Conservation (phyloP, 2,113 vertebrate species). For the Elachura formosa region DNA sequence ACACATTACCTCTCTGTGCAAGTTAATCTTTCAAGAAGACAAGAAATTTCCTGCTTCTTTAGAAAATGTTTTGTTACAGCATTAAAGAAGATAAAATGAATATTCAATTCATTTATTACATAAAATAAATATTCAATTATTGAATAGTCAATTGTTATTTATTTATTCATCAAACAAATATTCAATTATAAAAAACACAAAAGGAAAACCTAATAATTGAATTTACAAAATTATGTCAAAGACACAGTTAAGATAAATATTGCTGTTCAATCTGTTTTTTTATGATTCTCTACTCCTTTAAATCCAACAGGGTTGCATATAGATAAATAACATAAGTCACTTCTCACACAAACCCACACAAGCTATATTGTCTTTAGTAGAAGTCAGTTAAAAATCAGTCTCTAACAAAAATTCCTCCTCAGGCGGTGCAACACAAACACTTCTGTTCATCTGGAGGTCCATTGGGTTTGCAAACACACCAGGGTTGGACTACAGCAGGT, state of each 20-base stretch:
- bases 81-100: background rate
- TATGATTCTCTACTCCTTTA: background rate
- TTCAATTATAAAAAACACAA: background rate
- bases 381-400: background rate
- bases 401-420: background rate
- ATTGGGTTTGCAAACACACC: background rate
- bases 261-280: background rate
- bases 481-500: accelerated
- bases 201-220: background rate
- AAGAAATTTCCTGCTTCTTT: background rate
- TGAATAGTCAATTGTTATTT: too few species aligned
- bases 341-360: accelerated
- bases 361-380: background rate
- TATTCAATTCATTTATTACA: too few species aligned
- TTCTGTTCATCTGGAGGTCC: background rate
- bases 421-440: background rate
- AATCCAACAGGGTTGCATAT: background rate
- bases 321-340: background rate
- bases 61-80: background rate
- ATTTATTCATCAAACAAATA: too few species aligned
- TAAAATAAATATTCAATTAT: too few species aligned
- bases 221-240: background rate
- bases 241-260: background rate
- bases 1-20: background rate
- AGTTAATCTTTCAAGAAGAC: background rate